Conservation (phyloP, 2,113 vertebrate species). For the Seriola dumerili region DNA sequence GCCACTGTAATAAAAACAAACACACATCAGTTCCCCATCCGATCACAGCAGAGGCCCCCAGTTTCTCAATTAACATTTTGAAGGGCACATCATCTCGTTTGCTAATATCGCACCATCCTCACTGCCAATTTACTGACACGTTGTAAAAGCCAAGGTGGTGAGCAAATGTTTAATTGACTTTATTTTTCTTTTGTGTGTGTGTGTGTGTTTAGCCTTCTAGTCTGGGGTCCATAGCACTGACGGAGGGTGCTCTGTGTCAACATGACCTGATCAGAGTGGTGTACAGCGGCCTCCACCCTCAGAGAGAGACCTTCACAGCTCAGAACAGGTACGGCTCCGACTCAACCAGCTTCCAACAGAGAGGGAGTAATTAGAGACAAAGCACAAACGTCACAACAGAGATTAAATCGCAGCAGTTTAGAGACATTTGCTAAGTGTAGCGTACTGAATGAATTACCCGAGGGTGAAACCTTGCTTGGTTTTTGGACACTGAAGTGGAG, state of each 20-base stretch:
- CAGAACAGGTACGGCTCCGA: constrained; percentile 90
- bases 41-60: background rate
- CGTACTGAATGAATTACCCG: background rate
- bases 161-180: constrained; percentile 2
- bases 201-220: constrained; percentile 89
- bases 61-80: constrained; percentile 7
- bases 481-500: background rate
- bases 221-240: constrained; percentile 97
- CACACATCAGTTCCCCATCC: background rate
- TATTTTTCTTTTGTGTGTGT: constrained; percentile 11
- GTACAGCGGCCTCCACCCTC: constrained; percentile 97
- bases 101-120: background rate
- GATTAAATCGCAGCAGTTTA: constrained; percentile 23
- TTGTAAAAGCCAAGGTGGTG: background rate
- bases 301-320: constrained; percentile 98
- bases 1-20: constrained; percentile 4
- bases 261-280: constrained; percentile 97
- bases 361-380: background rate
- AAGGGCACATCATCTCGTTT: background rate
- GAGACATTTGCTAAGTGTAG: background rate
- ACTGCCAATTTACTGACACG: background rate
- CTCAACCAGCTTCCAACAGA: background rate
- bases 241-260: constrained; percentile 96
- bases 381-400: background rate
- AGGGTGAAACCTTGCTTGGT: background rate